These are phyloP conservation scores for Tetramorium bicarinatum DNA, from an alignment of 2,888 invertebrate species.

Conservation along the genomic window DNA sequence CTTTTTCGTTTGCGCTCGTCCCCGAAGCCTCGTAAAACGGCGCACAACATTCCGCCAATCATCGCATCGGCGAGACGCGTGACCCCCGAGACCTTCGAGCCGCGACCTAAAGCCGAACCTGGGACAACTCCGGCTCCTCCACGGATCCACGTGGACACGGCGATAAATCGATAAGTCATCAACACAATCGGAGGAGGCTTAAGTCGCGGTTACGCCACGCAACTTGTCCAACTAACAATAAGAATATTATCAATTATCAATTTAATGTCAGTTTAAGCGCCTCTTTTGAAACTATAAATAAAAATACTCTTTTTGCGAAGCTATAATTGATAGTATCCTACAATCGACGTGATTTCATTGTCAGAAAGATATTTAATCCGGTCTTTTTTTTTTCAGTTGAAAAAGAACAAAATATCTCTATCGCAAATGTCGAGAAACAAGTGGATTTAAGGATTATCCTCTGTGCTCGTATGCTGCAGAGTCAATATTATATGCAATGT, in stretches of 20 bases:
- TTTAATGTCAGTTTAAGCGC: neutral
- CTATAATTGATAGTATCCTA: neutral
- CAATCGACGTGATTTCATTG: neutral
- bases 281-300: neutral
- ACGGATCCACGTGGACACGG: conserved; percentile 59
- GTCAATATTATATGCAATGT: neutral
- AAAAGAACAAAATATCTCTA: no score
- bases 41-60: conserved; percentile 79
- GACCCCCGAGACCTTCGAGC: conserved; percentile 61
- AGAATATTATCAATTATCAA: neutral
- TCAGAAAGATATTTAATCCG: neutral
- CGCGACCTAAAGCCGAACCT: conserved; percentile 62
- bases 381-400: neutral
- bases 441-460: neutral
- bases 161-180: conserved; percentile 69
- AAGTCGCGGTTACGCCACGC: conserved; percentile 12
- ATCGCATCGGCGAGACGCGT: conserved; percentile 73
- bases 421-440: neutral
- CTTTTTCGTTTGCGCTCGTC: conserved; percentile 58
- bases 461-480: neutral
- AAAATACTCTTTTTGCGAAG: neutral
- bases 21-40: conserved; percentile 79
- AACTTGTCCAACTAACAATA: neutral
- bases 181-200: conserved; percentile 23
- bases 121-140: conserved; percentile 23